phyloP scores from a whole-genome alignment of 2,888 invertebrate species.

The Gnatocerus cornutus region DNA sequence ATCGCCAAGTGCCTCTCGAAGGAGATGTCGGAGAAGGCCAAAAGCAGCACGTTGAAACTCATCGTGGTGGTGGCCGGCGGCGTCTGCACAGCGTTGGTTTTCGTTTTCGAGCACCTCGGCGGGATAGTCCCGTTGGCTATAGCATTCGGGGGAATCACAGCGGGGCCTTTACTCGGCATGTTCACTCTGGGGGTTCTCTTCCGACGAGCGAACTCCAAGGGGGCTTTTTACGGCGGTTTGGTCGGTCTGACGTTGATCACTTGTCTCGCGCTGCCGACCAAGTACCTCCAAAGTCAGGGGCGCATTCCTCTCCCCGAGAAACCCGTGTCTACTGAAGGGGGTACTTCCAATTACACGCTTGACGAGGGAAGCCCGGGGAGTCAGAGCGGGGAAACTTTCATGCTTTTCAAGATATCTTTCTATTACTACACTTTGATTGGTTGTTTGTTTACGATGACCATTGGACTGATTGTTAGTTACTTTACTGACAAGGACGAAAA shows the following conservation, averaged over 20 bases:
- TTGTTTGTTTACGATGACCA: constrained; percentile 48
- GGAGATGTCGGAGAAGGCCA: constrained; percentile 72
- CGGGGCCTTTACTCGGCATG: constrained; percentile 80
- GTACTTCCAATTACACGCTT: constrained; percentile 48
- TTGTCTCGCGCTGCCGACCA: constrained; percentile 53
- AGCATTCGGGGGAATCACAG: constrained; percentile 79
- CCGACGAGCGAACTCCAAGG: constrained; percentile 77
- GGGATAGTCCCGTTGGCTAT: constrained; percentile 76
- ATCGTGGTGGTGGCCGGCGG: constrained; percentile 70
- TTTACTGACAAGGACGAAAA: constrained; percentile 52
- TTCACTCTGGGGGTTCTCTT: constrained; percentile 81
- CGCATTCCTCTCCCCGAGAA: constrained; percentile 53
- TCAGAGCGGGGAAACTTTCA: too few species aligned
- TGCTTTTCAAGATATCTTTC: constrained; percentile 60
- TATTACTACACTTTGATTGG: constrained; percentile 59
- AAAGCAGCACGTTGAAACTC: constrained; percentile 74
- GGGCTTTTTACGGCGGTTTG: constrained; percentile 59
- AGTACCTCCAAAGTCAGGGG: constrained; percentile 57
- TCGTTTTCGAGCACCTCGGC: constrained; percentile 72
- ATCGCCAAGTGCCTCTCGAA: constrained; percentile 73
- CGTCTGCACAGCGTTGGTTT: constrained; percentile 82
- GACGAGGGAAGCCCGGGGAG: neutral
- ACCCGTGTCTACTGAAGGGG: constrained; percentile 57
- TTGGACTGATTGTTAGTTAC: constrained; percentile 58
- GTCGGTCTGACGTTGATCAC: constrained; percentile 48